phyloP scores from a whole-genome alignment of 2,113 vertebrate genomes.

The Nasalis larvatus region DNA sequence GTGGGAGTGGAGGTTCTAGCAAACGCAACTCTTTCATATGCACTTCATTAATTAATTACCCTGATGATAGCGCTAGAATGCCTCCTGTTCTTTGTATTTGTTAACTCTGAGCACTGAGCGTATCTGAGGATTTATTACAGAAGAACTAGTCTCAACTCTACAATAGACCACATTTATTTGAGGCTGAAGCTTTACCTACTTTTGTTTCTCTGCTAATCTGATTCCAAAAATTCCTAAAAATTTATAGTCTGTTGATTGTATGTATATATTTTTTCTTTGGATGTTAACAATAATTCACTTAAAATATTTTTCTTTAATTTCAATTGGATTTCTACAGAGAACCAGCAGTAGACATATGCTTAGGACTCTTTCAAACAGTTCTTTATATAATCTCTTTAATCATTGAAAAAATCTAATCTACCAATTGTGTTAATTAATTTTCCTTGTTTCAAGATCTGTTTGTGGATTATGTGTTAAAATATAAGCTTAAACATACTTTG shows the following conservation, averaged over 20 bases:
- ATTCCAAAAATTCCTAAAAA: not conserved
- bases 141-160: not conserved
- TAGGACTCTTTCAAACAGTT: not conserved
- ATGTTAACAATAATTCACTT: not conserved
- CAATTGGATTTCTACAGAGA: not conserved
- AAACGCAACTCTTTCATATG: not conserved
- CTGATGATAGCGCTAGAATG: not conserved
- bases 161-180: not conserved
- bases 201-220: not conserved
- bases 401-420: not conserved
- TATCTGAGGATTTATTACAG: not conserved
- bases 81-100: not conserved
- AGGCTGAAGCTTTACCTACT: not conserved
- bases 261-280: not conserved
- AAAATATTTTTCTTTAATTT: constrained; percentile 7
- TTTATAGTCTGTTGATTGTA: not conserved
- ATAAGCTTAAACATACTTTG: not conserved
- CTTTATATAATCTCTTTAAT: not conserved
- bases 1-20: not conserved
- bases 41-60: not conserved
- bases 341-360: not conserved
- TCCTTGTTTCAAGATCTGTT: not conserved
- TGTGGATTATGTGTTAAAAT: not conserved
- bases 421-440: not conserved
- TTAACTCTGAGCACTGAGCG: not conserved